Conservation (phyloP, 2,797 vertebrate species). For the Platyrinchus mystaceus region DNA sequence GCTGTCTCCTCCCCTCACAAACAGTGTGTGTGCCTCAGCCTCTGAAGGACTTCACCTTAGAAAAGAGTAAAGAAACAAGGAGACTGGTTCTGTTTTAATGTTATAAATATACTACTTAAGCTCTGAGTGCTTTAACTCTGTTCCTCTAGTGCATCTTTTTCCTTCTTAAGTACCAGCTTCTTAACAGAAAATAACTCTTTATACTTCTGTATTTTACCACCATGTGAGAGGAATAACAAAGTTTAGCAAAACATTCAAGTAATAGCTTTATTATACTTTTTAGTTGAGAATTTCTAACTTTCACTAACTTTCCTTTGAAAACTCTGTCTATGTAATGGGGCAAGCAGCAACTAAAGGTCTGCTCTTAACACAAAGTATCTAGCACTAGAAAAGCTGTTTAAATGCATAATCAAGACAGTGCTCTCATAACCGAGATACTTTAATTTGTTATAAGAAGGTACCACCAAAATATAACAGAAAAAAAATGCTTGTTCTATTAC, state of each 20-base stretch:
- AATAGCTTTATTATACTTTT: neutral
- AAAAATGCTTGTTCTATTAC: neutral
- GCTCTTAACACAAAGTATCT: neutral
- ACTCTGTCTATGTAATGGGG: neutral
- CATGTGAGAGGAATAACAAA: neutral
- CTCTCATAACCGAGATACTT: neutral
- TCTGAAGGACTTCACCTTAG: neutral
- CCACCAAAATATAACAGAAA: neutral
- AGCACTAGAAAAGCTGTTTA: neutral
- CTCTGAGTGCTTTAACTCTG: neutral
- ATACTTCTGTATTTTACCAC: neutral
- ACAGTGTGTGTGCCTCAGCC: rapidly evolving
- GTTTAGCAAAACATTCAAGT: neutral
- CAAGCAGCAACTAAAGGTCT: neutral
- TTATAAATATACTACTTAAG: neutral
- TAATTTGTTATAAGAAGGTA: neutral
- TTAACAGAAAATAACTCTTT: neutral
- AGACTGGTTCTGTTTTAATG: neutral
- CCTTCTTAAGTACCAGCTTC: neutral
- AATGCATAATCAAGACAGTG: neutral
- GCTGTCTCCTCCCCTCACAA: neutral
- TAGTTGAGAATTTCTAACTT: neutral
- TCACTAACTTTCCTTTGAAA: neutral
- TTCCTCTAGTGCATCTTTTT: neutral
- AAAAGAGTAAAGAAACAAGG: neutral